Conservation (phyloP, 1,140 invertebrate genomes). For the Cyphomyrmex costatus region DNA sequence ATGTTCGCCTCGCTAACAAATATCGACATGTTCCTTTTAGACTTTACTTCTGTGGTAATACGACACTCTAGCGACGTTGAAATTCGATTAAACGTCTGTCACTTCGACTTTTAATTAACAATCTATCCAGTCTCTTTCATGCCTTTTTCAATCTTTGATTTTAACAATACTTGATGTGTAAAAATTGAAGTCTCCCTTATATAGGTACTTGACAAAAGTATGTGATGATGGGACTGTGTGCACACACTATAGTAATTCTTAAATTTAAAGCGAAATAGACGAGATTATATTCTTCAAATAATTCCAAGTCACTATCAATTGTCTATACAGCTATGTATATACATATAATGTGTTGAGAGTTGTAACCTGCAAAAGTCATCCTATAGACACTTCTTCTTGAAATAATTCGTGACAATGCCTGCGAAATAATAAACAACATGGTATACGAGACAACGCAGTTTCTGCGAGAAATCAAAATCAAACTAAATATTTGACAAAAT, state of each 20-base stretch:
- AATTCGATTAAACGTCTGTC: conserved; percentile 53
- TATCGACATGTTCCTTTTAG: conserved; percentile 50
- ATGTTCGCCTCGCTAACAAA: conserved; percentile 38
- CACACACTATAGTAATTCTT: not conserved
- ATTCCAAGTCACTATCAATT: not conserved
- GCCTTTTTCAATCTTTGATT: not conserved
- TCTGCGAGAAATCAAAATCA: too few relatives aligned
- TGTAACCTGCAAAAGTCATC: too few relatives aligned
- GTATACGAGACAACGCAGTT: too few relatives aligned
- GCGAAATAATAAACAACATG: too few relatives aligned
- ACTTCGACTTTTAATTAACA: conserved; percentile 58
- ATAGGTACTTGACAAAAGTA: not conserved
- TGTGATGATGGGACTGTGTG: not conserved
- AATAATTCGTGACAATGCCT: too few relatives aligned
- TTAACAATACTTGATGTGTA: not conserved
- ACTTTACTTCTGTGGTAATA: conserved; percentile 41
- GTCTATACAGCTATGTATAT: not conserved
- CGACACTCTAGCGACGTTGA: conserved; percentile 39
- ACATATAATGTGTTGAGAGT: not conserved
- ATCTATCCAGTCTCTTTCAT: not conserved
- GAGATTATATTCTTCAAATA: not conserved
- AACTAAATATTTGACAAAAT: too few relatives aligned
- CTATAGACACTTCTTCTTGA: too few relatives aligned
- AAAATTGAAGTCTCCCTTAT: not conserved
- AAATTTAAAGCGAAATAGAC: not conserved